Evolutionary conservation across 2,797 vertebrate genomes (phyloP), one percentile per base, ranked within the genome.

Genomic region (Staurois parvus): DNA sequence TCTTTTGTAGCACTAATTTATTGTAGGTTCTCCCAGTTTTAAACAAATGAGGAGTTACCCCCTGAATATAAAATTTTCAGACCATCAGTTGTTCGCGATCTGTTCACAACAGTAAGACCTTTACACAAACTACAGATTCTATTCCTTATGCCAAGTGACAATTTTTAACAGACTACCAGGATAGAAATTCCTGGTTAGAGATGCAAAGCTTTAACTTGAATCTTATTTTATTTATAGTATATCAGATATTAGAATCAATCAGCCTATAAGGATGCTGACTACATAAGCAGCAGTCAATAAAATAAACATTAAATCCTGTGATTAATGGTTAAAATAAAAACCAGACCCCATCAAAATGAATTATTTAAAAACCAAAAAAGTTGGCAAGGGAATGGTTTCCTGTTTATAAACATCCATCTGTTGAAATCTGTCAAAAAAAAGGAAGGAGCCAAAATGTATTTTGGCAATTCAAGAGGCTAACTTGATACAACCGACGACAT

Each of bases 341-440:
- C 8, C 19, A 37, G 19, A 72, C 56, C 48, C 9, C 3, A 81
- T 62, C 24, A 72, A 40, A 79, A 80, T 8, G 19, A 52, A 3
- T 21, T 17, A 30, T 26, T 11, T 70, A 37, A 10, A 69, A 68
- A 68, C 9, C 19, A 56, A 80, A 69, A 69, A 52, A 52, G 19
- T 37, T 81, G 79, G 79, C 79, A 72, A 40, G 29, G 70, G 2
- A 80, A 15, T 6, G 19, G 67, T 40, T 64, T 42, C 72, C 28
- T 48, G 29, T 45, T 70, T 72, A 78, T 64, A 70, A 34, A 70
- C 26, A 78, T 30, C 67, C 83, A 78, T 84, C 74, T 76, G 62
- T 72, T 83, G 59, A 74, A 83, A 83, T 83, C 62, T 84, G 83
- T 84, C 52, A 72, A 77, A 26, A 52, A 68, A 72, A 24, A n/a